Percentiles rank a stretch among this genome's conserved stretches.
Conservation (phyloP, 2,888 invertebrate species). For the Pegoplata infirma region DNA sequence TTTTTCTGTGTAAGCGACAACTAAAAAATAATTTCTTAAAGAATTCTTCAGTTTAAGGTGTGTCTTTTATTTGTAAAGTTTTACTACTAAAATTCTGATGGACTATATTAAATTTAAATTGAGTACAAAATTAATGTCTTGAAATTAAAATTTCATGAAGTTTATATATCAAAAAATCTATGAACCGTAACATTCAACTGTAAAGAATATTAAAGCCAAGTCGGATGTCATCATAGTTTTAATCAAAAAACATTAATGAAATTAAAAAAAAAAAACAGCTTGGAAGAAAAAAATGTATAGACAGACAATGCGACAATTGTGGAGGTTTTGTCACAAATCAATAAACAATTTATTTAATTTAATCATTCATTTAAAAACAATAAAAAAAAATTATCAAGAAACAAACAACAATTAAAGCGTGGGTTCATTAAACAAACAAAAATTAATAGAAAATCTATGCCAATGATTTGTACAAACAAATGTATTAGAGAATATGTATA, state of each 20-base stretch:
- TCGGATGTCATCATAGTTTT: constrained; percentile 31
- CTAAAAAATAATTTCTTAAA: too few species aligned
- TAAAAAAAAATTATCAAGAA: constrained; percentile 28
- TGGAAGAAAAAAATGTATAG: not conserved
- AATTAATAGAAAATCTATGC: not conserved
- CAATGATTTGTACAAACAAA: not conserved
- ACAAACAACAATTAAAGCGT: constrained; percentile 42
- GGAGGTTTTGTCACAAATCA: constrained; percentile 61
- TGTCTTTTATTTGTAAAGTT: too few species aligned
- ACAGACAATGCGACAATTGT: constrained; percentile 25
- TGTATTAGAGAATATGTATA: not conserved
- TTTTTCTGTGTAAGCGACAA: too few species aligned
- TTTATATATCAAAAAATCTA: constrained; percentile 42
- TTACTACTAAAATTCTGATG: too few species aligned
- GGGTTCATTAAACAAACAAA: constrained; percentile 30
- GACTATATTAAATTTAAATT: not conserved
- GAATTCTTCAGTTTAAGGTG: too few species aligned
- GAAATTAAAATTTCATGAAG: not conserved
- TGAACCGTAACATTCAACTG: constrained; percentile 33
- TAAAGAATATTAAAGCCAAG: not conserved
- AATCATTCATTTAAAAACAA: constrained; percentile 54
- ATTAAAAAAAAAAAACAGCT: not conserved
- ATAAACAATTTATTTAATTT: constrained; percentile 63
- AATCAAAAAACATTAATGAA: constrained; percentile 56
- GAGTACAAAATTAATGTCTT: not conserved